phyloP scores from a whole-genome alignment of 2,113 vertebrate species.

The Neolamprologus brichardi region DNA sequence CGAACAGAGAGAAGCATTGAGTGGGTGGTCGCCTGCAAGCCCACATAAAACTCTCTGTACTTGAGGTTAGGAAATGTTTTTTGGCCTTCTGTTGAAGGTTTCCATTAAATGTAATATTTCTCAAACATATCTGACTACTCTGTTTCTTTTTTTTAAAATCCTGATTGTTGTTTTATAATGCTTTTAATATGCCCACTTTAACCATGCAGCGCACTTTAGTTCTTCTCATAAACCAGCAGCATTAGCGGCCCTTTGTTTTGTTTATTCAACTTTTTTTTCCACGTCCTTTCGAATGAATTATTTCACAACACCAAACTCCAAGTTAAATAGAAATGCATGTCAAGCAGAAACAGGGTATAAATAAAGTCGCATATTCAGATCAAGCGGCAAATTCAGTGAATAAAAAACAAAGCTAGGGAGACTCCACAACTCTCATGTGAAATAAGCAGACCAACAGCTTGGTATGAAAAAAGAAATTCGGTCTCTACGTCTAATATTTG shows the following conservation, averaged over 20 bases:
- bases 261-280: not conserved
- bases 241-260: not conserved
- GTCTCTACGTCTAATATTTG: not conserved
- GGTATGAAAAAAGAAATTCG: not conserved
- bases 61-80: not conserved
- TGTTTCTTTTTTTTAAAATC: accelerated
- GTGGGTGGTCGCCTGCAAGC: not conserved
- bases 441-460: not conserved
- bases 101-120: not conserved
- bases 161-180: not conserved
- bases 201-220: not conserved
- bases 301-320: not conserved
- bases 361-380: not conserved
- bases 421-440: not conserved
- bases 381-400: not conserved
- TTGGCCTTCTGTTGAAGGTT: not conserved
- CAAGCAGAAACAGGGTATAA: not conserved
- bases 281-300: not conserved
- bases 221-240: not conserved
- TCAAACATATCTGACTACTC: not conserved
- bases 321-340: not conserved
- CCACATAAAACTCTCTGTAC: not conserved
- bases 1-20: not conserved
- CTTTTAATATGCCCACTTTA: not conserved
- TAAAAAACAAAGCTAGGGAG: accelerated